Evolutionary conservation across 2,113 vertebrate genomes (phyloP).

Genomic region (Myocastor coypus): DNA sequence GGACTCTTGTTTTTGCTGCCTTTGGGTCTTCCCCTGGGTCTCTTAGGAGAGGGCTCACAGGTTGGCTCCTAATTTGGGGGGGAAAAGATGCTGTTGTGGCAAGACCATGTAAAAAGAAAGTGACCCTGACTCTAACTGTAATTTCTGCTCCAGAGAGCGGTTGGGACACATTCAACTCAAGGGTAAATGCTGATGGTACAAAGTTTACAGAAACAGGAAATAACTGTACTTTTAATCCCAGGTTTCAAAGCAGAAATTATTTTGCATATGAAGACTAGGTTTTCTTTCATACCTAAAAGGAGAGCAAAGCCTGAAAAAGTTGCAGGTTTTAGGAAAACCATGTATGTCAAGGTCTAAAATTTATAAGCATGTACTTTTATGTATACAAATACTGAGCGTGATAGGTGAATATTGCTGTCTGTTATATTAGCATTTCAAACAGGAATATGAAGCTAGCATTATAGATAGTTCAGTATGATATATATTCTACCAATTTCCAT

Average conservation of each 20-base stretch:
- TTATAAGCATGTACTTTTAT: conserved; percentile 56
- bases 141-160: conserved; percentile 67
- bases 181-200: conserved; percentile 62
- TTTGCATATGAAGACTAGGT: conserved; percentile 69
- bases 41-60: conserved; percentile 97
- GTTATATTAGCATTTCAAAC: conserved; percentile 61
- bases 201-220: conserved; percentile 75
- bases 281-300: conserved; percentile 60
- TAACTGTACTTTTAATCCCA: conserved; percentile 59
- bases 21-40: conserved; percentile 97
- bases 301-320: conserved; percentile 29
- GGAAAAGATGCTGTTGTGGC: conserved; percentile 86
- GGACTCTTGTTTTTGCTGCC: conserved; percentile 99
- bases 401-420: conserved; percentile 3
- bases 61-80: conserved; percentile 91
- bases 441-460: conserved; percentile 59
- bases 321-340: background rate
- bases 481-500: background rate
- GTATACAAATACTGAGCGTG: conserved; percentile 54
- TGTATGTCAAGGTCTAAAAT: conserved; percentile 56
- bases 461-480: conserved; percentile 8
- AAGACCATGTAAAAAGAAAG: conserved; percentile 77
- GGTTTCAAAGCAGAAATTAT: conserved; percentile 58
- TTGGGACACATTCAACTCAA: conserved; percentile 71
- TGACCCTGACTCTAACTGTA: conserved; percentile 51